Evolutionary conservation across 2,888 invertebrate species (phyloP), one percentile per base, ranked within the genome.

Genomic region (Drosophila paracracens): DNA sequence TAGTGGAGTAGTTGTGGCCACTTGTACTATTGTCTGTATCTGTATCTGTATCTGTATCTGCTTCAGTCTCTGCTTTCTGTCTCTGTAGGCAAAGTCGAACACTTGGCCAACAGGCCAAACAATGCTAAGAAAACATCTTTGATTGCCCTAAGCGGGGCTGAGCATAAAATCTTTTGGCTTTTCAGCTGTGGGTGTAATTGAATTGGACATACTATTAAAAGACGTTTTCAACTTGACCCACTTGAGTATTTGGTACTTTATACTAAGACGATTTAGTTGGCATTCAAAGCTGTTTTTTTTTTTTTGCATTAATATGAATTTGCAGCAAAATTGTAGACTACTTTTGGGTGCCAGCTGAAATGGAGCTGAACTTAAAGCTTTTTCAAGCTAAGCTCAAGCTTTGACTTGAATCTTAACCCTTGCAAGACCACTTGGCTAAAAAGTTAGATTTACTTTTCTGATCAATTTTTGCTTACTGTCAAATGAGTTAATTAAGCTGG

Each of bases 1-100:
- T 88, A 86, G 81, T 79, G 73, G 53, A 71, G 59, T 62, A 73
- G 61, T 53, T 58, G 48, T 35, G 51, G 58, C 29, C 33, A 54
- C 27, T 50, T 35, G 21, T 31, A 21, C 35, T 31, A 43, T 65
- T 69, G 74, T 63, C 48, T 29, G 38, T 38, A 16, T 27, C 36
- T 27, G 36, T 33, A 48, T 29, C 25, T 43, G 8, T 25, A 18
- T 27, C 50, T 31, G 27, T 27, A 27, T 18, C 51, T 51, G 11
- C 29, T 11, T 18, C 51, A 16, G 6, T 51, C 2, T 25, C 25
- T 25, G 25, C 25, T 25, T 16, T 13, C 36, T 51, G 29, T 38
- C 56, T 38, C 38, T 38, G 11, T 27, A 43, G 43, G 5, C 57
- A n/a, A 58, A 25, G 36, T 50, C n/a, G 53, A 36, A 38, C 50